A percentile compares a stretch with the other conserved stretches of the same genome.
phyloP scores from a whole-genome alignment of 2,888 invertebrate genomes.

The Xestia sexstrigata region DNA sequence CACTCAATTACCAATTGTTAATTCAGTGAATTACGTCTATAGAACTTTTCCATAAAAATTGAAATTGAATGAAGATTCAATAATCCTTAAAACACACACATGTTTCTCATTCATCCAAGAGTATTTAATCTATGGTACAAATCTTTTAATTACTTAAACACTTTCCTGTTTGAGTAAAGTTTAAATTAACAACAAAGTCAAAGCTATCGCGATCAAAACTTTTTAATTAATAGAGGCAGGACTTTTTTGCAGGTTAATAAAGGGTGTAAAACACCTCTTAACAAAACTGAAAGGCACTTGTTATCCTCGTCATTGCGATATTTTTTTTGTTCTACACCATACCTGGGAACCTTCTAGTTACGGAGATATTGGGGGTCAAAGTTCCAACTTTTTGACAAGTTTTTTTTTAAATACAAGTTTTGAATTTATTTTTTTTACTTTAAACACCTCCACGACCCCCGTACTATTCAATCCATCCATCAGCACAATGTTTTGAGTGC shows the following conservation, averaged over 20 bases:
- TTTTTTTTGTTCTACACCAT: too few species aligned
- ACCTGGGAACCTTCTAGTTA: too few species aligned
- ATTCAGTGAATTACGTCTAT: neutral
- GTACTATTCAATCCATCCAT: too few species aligned
- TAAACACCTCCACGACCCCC: too few species aligned
- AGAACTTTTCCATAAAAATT: neutral
- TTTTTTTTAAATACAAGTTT: too few species aligned
- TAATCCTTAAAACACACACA: neutral
- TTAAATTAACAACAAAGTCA: constrained; percentile 33
- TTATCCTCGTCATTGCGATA: too few species aligned
- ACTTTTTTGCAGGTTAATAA: neutral
- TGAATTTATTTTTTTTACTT: too few species aligned
- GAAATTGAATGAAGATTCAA: neutral
- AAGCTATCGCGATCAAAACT: constrained; percentile 20
- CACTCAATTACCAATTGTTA: neutral
- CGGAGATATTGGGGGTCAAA: too few species aligned
- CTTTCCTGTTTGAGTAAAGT: constrained; percentile 15
- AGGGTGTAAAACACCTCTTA: too few species aligned
- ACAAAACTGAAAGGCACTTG: too few species aligned
- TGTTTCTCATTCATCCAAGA: neutral
- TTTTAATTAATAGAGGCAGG: constrained; percentile 17
- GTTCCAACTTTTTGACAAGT: too few species aligned
- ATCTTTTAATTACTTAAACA: constrained; percentile 5
- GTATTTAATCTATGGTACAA: neutral
- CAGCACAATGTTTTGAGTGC: too few species aligned